Evolutionary conservation across 2,797 vertebrate species (phyloP).

Genomic region (Melanotaenia boesemani): DNA sequence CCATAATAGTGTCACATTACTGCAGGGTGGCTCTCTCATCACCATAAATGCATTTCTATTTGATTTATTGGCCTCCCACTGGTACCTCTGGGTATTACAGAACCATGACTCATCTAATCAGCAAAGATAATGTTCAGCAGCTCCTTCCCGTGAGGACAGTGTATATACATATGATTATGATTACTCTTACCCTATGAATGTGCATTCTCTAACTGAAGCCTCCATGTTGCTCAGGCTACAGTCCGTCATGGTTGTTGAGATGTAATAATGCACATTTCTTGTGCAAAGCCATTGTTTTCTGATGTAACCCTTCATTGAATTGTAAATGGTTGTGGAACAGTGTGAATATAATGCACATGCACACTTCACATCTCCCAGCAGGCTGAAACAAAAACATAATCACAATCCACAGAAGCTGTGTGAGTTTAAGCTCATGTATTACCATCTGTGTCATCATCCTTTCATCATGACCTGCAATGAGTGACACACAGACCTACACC

Average conservation of each 20-base stretch:
- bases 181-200: too few relatives aligned
- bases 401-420: slow-evolving; percentile 33
- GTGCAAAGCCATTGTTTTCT: slow-evolving; percentile 60
- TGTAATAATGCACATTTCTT: slow-evolving; percentile 49
- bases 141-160: slow-evolving; percentile 7
- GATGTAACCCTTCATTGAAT: slow-evolving; percentile 65
- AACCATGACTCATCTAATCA: slow-evolving; percentile 61
- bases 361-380: slow-evolving; percentile 31
- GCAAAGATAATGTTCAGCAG: slow-evolving; percentile 32
- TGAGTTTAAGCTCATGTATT: slow-evolving; percentile 37
- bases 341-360: slow-evolving; percentile 36
- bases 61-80: slow-evolving; percentile 52
- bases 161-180: slow-evolving; percentile 5
- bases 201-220: slow-evolving; percentile 5
- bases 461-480: slow-evolving; percentile 50
- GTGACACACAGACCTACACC: slow-evolving; percentile 28
- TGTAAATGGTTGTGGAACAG: slow-evolving; percentile 54
- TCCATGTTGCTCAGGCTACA: slow-evolving; percentile 21
- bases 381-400: slow-evolving; percentile 54
- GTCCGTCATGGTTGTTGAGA: slow-evolving; percentile 28
- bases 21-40: slow-evolving; percentile 14
- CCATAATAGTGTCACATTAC: slow-evolving; percentile 18
- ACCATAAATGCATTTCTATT: slow-evolving; percentile 11
- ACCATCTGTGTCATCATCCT: slow-evolving; percentile 64
- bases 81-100: slow-evolving; percentile 47